Base-by-base conservation (phyloP, 1,140 invertebrate species). In the Heliconius congener region DNA sequence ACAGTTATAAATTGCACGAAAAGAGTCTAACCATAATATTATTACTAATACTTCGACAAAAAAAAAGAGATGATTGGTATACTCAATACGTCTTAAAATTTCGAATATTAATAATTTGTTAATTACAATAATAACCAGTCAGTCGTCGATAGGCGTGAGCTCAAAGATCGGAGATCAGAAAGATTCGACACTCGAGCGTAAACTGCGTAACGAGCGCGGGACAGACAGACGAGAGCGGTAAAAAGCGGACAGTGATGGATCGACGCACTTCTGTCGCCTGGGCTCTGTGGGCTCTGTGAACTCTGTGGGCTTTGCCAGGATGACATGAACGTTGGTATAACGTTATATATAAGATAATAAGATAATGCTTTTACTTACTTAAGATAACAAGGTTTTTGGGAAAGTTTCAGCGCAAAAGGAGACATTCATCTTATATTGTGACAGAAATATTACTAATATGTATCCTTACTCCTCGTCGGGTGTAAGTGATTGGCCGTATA, bases 181-280 rank as follows among this genome's bases (percentile, higher is more conserved):
- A 34, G 50, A 30, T 34, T 74, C 23, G 73, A 74, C 27, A 52
- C 71, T 39, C 34, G 50, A 75, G 74, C 74, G 52, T 39, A 66
- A 76, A 66, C 74, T 66, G 37, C 8, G 46, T 76, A 76, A 76
- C 66, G 74, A 76, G 74, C 57, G n/a, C 30, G 55, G 23, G 57
- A 30, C 60, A n/a, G 74, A 60, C 19, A n/a, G 74, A 13, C 42
- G 42, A 42, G 42, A 13, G 11, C 42, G 55, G 37, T 75, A 75
- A 75, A 75, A 75, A 75, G 34, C 37, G 57, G 74, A 76, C 74
- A 76, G 55, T 76, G 74, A 76, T 76, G 74, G 50, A 76, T 76
- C 57, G 74, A 42, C 74, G 39, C 18, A 34, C 57, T 76, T 23
- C 46, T 37, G 50, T 66, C 74, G 37, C 23, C 73, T 19, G 19